A percentile compares a stretch with the other conserved stretches of the same genome.
Evolutionary conservation across 2,113 vertebrate genomes (phyloP).

Genomic region (Triplophysa dalaica): DNA sequence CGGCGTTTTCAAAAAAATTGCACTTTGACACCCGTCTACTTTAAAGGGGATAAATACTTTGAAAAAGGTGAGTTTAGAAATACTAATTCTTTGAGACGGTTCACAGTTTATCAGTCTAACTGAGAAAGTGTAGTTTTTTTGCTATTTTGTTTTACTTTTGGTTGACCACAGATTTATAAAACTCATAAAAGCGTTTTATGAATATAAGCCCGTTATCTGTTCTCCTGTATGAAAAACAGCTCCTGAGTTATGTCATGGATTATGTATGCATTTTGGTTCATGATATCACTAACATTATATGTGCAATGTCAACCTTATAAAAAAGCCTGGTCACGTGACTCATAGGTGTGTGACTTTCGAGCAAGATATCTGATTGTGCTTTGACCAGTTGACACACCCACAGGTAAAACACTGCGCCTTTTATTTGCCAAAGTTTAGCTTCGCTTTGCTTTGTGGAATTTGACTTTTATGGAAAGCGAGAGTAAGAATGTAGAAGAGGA

Average conservation of each 20-base stretch:
- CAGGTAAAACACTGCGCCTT: constrained; percentile 28
- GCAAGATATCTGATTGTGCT: constrained; percentile 59
- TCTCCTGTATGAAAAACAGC: neutral
- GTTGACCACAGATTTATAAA: neutral
- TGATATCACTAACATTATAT: neutral
- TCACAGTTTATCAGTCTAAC: too few relatives aligned
- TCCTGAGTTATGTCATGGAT: neutral
- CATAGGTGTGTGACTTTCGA: constrained; percentile 44
- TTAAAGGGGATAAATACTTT: too few relatives aligned
- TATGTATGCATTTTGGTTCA: neutral
- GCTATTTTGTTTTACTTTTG: too few relatives aligned
- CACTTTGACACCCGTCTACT: too few relatives aligned
- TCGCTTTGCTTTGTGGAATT: neutral
- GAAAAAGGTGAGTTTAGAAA: too few relatives aligned
- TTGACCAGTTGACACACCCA: constrained; percentile 62
- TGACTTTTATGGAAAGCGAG: constrained; percentile 29
- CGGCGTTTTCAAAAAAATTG: too few relatives aligned
- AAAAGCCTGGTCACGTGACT: constrained; percentile 48
- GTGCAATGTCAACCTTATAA: neutral
- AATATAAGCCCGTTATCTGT: neutral
- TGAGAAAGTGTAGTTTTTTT: too few relatives aligned
- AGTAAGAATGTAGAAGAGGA: constrained; percentile 2
- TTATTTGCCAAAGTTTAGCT: neutral
- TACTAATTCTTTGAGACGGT: too few relatives aligned
- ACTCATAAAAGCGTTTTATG: too few relatives aligned